These are phyloP conservation scores for Brachionus paranguensis DNA, from an alignment of 1,140 invertebrate genomes.

Conservation along the genomic window DNA sequence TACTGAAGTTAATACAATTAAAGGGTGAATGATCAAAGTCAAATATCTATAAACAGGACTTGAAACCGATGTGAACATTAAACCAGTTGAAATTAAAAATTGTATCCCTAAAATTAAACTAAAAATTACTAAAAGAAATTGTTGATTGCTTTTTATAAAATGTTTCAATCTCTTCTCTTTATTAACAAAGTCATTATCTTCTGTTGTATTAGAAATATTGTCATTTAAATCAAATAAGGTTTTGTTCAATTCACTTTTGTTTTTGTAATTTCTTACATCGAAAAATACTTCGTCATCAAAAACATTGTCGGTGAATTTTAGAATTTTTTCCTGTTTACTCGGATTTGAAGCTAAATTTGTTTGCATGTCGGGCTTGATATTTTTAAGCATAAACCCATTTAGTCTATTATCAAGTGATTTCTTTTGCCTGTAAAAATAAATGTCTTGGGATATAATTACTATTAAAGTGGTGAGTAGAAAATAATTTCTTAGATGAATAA, in stretches of 20 bases:
- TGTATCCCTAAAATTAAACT: not conserved
- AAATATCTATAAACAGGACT: not conserved
- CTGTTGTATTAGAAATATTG: not conserved
- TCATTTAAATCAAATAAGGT: not conserved
- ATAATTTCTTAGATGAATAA: slow-evolving; percentile 6
- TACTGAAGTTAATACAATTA: not conserved
- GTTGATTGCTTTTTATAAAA: not conserved
- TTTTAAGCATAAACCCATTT: not conserved
- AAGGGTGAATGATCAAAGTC: not conserved
- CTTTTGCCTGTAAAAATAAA: not conserved
- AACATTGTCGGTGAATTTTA: slow-evolving; percentile 15
- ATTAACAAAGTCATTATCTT: not conserved
- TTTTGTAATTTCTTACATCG: slow-evolving; percentile 1
- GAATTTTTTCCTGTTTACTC: not conserved
- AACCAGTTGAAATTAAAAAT: not conserved
- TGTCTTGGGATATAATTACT: not conserved
- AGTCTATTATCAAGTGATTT: not conserved
- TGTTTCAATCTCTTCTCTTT: not conserved
- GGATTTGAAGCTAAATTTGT: not conserved
- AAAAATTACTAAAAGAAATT: not conserved
- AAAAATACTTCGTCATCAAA: slow-evolving; percentile 21
- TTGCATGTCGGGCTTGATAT: not conserved
- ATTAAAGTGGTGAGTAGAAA: not conserved
- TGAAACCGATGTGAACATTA: not conserved
- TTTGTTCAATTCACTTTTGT: not conserved